Evolutionary conservation across 2,113 vertebrate species (phyloP).

Genomic region (Catharus bicknelli): DNA sequence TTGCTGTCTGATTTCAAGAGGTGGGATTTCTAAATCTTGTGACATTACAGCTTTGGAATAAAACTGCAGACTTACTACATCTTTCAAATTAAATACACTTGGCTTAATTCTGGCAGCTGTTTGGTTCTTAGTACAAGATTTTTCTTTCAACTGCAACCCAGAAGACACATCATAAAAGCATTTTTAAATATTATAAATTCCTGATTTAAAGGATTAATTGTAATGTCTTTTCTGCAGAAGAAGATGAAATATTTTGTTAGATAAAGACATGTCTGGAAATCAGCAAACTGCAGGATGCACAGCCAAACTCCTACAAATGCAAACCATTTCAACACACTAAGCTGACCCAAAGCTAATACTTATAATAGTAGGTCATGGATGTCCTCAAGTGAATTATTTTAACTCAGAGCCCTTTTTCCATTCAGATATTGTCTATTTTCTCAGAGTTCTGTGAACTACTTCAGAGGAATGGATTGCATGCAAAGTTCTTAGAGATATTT

Average conservation of each 20-base stretch:
- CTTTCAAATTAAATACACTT: not conserved
- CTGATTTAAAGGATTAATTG: not conserved
- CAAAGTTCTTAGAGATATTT: not conserved
- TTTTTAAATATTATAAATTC: not conserved
- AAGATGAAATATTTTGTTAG: not conserved
- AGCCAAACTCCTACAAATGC: not conserved
- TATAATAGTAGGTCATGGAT: not conserved
- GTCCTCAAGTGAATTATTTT: not conserved
- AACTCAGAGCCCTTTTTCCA: not conserved
- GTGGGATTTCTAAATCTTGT: not conserved
- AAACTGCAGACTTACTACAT: not conserved
- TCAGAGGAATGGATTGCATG: not conserved
- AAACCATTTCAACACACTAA: not conserved
- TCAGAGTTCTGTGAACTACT: not conserved
- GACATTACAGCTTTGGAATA: not conserved
- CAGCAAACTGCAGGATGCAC: not conserved
- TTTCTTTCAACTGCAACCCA: not conserved
- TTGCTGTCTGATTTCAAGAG: not conserved
- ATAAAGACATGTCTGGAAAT: not conserved
- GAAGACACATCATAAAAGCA: not conserved
- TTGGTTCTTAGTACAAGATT: not conserved
- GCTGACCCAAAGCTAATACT: not conserved
- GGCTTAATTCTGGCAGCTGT: not conserved
- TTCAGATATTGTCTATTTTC: not conserved
- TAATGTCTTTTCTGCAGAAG: not conserved